These are phyloP conservation scores for Dascillus cervinus DNA, from an alignment of 2,888 invertebrate species.

Conservation along the genomic window DNA sequence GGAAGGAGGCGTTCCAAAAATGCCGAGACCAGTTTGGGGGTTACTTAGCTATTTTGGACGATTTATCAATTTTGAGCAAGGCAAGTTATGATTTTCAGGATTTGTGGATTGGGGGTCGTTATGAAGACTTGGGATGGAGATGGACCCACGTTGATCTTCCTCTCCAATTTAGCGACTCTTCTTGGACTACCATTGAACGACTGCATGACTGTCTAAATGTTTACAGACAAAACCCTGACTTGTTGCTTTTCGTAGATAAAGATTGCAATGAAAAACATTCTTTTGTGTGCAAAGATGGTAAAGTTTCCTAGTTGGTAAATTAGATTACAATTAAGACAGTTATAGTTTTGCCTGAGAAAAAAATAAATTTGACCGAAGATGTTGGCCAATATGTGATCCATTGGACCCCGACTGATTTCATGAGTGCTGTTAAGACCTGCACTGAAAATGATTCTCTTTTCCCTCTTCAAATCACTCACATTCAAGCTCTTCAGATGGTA, in stretches of 20 bases:
- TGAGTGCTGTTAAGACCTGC: neutral
- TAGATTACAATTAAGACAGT: too few species aligned
- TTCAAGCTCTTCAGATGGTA: too few species aligned
- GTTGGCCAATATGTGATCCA: neutral
- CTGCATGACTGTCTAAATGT: slow-evolving; percentile 1
- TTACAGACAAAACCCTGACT: neutral
- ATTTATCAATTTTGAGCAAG: neutral
- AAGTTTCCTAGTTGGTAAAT: neutral
- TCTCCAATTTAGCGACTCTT: neutral
- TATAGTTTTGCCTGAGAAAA: too few species aligned
- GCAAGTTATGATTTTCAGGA: slow-evolving; percentile 2
- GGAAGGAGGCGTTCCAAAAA: slow-evolving; percentile 1
- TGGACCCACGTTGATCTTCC: neutral
- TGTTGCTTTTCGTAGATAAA: slow-evolving; percentile 1
- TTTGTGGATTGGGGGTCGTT: slow-evolving; percentile 3
- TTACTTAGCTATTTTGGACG: slow-evolving; percentile 1
- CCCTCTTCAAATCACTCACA: too few species aligned
- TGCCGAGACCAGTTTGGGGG: slow-evolving; percentile 1
- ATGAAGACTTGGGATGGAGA: neutral
- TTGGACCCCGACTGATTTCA: slow-evolving; percentile 1
- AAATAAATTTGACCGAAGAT: too few species aligned
- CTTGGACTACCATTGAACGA: neutral
- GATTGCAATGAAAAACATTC: slow-evolving; percentile 2
- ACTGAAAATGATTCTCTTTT: neutral
- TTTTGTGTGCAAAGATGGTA: slow-evolving; percentile 3